Evolutionary conservation across 2,888 invertebrate genomes (phyloP).

Genomic region (Drosophila niveifrons): DNA sequence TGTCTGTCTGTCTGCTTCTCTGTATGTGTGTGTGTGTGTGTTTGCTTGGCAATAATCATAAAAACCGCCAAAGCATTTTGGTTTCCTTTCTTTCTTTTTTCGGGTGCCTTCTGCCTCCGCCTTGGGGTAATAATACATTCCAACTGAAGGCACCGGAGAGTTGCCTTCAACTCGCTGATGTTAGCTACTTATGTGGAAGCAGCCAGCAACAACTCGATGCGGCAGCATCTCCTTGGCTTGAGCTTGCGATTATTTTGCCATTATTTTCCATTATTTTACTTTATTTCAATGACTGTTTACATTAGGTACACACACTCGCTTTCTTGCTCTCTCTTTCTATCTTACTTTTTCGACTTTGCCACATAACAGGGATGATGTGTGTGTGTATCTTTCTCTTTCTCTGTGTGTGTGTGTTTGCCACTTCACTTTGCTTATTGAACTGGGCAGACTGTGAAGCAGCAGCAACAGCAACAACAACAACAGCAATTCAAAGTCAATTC

Average conservation of each 20-base stretch:
- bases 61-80: constrained; percentile 73
- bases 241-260: constrained; percentile 79
- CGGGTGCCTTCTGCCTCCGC: too few species aligned
- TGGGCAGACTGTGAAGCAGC: constrained; percentile 44
- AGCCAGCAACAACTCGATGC: constrained; percentile 24
- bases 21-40: constrained; percentile 32
- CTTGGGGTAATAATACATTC: constrained; percentile 71
- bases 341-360: constrained; percentile 11
- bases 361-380: neutral
- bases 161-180: constrained; percentile 2
- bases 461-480: constrained; percentile 29
- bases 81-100: constrained; percentile 6
- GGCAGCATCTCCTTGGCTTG: constrained; percentile 42
- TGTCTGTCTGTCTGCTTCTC: neutral
- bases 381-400: constrained; percentile 17
- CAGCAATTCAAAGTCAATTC: constrained; percentile 41
- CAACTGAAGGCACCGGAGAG: constrained; percentile 25
- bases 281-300: constrained; percentile 82
- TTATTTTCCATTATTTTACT: constrained; percentile 81
- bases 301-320: constrained; percentile 51
- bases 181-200: constrained; percentile 12
- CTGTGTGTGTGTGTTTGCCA: constrained; percentile 29
- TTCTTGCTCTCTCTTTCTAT: neutral
- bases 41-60: constrained; percentile 72
- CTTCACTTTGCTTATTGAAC: constrained; percentile 72